Conservation (phyloP, 2,888 invertebrate species). For the Dendrolimus houi region DNA sequence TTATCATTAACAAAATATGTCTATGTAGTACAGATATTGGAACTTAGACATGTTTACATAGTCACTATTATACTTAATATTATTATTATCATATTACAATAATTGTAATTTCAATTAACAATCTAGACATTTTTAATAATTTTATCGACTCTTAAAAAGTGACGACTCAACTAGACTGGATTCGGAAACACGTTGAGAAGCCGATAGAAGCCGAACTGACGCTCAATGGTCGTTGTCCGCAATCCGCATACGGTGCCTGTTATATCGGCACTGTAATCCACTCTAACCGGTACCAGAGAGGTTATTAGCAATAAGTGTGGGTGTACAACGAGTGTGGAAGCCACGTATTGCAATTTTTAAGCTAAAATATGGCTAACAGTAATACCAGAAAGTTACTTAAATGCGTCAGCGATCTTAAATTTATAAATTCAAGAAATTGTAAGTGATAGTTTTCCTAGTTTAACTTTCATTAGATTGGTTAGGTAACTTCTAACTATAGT, state of each 20-base stretch:
- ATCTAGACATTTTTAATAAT: neutral
- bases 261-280: neutral
- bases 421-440: slow-evolving; percentile 43
- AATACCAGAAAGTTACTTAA: slow-evolving; percentile 48
- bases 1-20: no score
- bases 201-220: neutral
- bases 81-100: no score
- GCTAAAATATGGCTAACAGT: slow-evolving; percentile 39
- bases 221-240: neutral
- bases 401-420: slow-evolving; percentile 41
- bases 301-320: slow-evolving; percentile 14
- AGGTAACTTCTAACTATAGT: slow-evolving; percentile 24
- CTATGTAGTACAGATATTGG: no score
- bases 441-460: slow-evolving; percentile 28
- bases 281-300: neutral
- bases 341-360: slow-evolving; percentile 18
- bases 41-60: no score
- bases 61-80: no score
- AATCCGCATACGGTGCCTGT: neutral
- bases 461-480: slow-evolving; percentile 23
- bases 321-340: slow-evolving; percentile 13
- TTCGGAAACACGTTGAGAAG: neutral
- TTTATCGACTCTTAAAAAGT: neutral
- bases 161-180: neutral
- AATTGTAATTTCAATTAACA: no score